Conservation (phyloP, 2,113 vertebrate species). For the Dasyornis broadbenti region DNA sequence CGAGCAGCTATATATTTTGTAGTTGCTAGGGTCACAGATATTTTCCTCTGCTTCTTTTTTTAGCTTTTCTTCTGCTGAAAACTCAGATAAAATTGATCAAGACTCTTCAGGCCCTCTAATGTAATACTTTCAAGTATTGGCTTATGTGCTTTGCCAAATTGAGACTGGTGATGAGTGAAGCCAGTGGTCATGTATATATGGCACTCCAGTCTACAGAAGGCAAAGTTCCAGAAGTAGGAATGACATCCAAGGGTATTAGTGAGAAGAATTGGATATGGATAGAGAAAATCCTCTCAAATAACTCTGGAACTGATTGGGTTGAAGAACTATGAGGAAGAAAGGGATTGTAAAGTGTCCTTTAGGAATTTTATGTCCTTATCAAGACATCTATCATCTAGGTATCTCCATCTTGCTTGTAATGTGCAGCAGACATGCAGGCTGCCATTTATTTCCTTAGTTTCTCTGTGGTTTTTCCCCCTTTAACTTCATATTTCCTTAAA, state of each 20-base stretch:
- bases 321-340: background rate
- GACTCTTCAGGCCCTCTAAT: background rate
- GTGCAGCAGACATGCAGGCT: background rate
- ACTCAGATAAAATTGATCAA: background rate
- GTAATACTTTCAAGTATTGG: background rate
- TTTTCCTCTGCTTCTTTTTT: background rate
- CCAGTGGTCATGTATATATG: fast-evolving
- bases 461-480: background rate
- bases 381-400: background rate
- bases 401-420: background rate
- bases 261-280: background rate
- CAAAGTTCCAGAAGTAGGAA: background rate
- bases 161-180: background rate
- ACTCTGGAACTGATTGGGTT: background rate
- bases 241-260: background rate
- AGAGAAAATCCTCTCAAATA: background rate
- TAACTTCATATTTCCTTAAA: background rate
- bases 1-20: background rate
- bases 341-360: background rate
- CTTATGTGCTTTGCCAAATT: background rate
- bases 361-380: background rate
- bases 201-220: background rate
- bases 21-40: background rate
- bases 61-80: background rate
- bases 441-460: background rate